Conservation (phyloP, 2,113 vertebrate genomes). For the Aix galericulata region DNA sequence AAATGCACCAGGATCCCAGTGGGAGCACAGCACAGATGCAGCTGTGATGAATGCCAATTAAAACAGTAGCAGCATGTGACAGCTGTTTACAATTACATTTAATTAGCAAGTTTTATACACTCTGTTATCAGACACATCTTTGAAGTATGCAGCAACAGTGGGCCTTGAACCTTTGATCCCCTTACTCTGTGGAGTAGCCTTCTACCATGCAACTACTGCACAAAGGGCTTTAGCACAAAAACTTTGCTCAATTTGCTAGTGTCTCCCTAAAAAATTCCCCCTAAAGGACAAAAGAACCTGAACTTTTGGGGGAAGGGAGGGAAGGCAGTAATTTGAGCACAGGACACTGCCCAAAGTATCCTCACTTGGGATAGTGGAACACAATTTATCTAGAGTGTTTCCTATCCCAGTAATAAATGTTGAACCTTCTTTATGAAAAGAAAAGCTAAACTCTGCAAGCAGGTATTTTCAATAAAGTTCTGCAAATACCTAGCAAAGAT, state of each 20-base stretch:
- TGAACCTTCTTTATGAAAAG: neutral
- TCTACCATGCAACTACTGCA: neutral
- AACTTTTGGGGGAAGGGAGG: neutral
- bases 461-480: neutral
- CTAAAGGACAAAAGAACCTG: neutral
- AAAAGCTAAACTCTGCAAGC: neutral
- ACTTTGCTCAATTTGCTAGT: neutral
- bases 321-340: neutral
- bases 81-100: conserved; percentile 68
- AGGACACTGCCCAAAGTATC: neutral
- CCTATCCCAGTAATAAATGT: neutral
- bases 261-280: conserved; percentile 16
- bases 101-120: conserved; percentile 68
- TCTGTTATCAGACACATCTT: conserved; percentile 2
- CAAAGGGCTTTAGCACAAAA: neutral
- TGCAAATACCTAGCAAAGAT: neutral
- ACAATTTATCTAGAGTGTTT: neutral
- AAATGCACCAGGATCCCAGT: conserved; percentile 40
- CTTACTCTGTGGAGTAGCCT: neutral
- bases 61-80: conserved; percentile 59
- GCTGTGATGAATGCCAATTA: conserved; percentile 43
- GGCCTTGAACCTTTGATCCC: neutral
- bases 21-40: conserved; percentile 46
- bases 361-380: neutral
- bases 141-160: conserved; percentile 12